Conservation (phyloP, 1,140 invertebrate species). For the Zaprionus ornatus region DNA sequence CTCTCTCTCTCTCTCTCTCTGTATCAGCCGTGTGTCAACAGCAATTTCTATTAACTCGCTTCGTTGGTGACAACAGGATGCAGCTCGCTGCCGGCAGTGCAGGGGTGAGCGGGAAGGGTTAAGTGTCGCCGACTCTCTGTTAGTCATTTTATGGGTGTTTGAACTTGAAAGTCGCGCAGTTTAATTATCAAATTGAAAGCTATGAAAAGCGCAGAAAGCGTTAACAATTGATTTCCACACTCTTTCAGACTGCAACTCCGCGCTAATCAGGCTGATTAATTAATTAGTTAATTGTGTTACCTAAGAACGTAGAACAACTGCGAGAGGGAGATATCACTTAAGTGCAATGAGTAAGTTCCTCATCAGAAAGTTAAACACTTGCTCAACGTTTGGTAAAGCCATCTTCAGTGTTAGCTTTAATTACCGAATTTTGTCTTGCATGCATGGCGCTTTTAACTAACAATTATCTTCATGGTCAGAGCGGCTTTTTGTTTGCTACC, state of each 20-base stretch:
- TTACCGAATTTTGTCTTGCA: background rate
- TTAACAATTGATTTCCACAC: constrained; percentile 72
- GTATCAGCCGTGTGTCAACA: background rate
- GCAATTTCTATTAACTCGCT: constrained; percentile 44
- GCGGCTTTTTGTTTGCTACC: constrained; percentile 7
- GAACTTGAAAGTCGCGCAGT: constrained; percentile 67
- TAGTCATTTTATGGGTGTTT: constrained; percentile 66
- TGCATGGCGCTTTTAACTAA: constrained; percentile 15
- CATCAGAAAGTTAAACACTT: background rate
- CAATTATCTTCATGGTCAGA: constrained; percentile 34
- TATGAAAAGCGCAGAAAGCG: constrained; percentile 60
- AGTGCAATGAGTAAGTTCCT: background rate
- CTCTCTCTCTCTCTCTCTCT: background rate
- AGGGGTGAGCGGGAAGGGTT: constrained; percentile 6
- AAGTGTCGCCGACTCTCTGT: constrained; percentile 28
- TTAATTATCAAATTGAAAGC: constrained; percentile 64
- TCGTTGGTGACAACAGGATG: constrained; percentile 28
- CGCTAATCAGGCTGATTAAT: constrained; percentile 68
- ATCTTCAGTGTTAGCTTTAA: background rate
- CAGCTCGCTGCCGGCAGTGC: background rate
- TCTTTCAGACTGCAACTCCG: constrained; percentile 24
- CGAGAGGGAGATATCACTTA: too few relatives aligned
- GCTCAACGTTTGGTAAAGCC: background rate
- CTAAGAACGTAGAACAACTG: background rate
- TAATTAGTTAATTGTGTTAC: constrained; percentile 66